phyloP scores from a whole-genome alignment of 2,113 vertebrate genomes.

The Labeo rohita region DNA sequence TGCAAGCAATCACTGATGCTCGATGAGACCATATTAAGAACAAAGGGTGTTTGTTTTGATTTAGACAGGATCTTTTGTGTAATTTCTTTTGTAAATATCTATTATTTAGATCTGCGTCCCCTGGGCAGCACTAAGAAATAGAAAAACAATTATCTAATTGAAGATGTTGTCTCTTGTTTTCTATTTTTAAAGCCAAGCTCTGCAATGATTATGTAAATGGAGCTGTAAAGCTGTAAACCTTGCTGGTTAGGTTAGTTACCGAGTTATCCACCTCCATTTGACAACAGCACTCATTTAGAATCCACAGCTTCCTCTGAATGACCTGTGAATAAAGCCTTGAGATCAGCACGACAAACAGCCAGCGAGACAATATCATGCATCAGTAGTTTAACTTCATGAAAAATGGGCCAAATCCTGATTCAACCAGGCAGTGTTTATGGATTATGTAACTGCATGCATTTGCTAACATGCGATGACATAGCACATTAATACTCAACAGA shows the following conservation, averaged over 20 bases:
- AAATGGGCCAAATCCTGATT: slow-evolving; percentile 34
- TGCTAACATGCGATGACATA: slow-evolving; percentile 35
- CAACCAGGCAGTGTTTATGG: slow-evolving; percentile 32
- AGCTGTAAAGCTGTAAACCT: neutral
- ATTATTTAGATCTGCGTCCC: neutral
- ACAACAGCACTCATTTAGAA: neutral
- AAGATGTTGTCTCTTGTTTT: neutral
- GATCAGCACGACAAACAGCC: neutral
- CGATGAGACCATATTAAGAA: neutral
- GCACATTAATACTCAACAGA: slow-evolving; percentile 26
- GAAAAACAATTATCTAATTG: neutral
- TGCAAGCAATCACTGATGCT: neutral
- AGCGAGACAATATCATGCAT: slow-evolving; percentile 33
- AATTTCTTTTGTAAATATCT: neutral
- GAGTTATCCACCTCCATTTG: neutral
- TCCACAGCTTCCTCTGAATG: neutral
- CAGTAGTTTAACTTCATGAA: slow-evolving; percentile 26
- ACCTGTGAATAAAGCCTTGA: slow-evolving; percentile 26
- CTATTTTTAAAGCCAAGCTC: no score
- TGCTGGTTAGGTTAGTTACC: neutral
- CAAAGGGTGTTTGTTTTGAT: neutral
- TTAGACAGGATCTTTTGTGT: neutral
- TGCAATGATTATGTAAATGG: neutral
- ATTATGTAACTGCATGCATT: slow-evolving; percentile 35
- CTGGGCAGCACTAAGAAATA: neutral